These are phyloP conservation scores for Cyprinodon brontotheroides DNA, from an alignment of 2,113 vertebrate genomes.

Conservation along the genomic window DNA sequence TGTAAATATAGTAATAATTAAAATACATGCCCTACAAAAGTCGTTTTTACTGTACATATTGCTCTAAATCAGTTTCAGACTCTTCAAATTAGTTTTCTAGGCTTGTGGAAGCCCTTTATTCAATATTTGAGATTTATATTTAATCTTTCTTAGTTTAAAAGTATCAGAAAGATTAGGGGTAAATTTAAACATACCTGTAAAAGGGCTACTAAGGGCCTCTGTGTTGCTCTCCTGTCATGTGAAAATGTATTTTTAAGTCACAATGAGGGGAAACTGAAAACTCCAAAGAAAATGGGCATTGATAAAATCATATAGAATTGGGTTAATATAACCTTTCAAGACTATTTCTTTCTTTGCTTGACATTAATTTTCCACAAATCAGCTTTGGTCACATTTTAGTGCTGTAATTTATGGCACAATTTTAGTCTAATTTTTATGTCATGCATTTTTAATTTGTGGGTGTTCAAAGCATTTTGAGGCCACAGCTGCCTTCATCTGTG, in stretches of 20 bases:
- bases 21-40: background rate
- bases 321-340: background rate
- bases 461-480: constrained; percentile 16
- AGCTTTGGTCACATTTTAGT: background rate
- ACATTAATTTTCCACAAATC: background rate
- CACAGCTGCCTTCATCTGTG: constrained; percentile 25
- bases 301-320: background rate
- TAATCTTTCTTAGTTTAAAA: too few relatives aligned
- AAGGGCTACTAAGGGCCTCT: background rate
- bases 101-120: too few relatives aligned
- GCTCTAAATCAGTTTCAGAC: too few relatives aligned
- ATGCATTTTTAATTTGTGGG: constrained; percentile 25
- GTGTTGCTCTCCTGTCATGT: background rate
- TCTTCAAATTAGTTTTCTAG: too few relatives aligned
- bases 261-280: background rate
- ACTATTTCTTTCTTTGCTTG: background rate
- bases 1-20: background rate
- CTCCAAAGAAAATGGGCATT: background rate
- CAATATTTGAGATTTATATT: too few relatives aligned
- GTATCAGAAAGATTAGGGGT: too few relatives aligned
- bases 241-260: background rate
- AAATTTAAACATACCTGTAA: background rate
- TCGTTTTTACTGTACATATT: too few relatives aligned
- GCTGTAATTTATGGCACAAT: background rate
- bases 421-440: background rate